Evolutionary conservation across 2,113 vertebrate species (phyloP).

Genomic region (Equus przewalskii): DNA sequence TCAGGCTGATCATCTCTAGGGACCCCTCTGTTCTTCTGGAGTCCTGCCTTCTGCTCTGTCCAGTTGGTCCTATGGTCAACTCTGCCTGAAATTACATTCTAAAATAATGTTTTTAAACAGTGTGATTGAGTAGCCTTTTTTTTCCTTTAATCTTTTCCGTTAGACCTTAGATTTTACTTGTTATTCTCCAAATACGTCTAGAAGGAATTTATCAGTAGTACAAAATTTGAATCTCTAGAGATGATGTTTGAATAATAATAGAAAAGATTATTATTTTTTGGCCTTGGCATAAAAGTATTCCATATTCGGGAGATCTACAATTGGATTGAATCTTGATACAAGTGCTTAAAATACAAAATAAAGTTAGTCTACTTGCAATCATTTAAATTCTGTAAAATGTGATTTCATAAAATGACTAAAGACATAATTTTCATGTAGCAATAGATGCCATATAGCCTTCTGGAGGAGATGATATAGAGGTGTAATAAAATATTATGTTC

Average conservation of each 20-base stretch:
- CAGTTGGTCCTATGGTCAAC: not conserved
- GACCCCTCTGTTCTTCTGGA: not conserved
- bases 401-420: constrained; percentile 64
- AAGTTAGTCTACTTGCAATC: constrained; percentile 57
- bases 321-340: constrained; percentile 34
- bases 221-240: constrained; percentile 48
- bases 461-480: constrained; percentile 60
- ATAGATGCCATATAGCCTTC: constrained; percentile 56
- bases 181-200: constrained; percentile 69
- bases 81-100: not conserved
- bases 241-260: constrained; percentile 24
- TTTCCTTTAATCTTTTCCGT: constrained; percentile 69
- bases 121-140: not conserved
- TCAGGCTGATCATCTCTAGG: not conserved
- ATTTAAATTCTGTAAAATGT: constrained; percentile 63
- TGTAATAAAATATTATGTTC: constrained; percentile 71
- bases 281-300: not conserved
- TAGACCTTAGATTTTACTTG: constrained; percentile 71
- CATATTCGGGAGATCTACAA: not conserved
- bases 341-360: constrained; percentile 55
- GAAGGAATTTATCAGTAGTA: constrained; percentile 66
- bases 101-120: not conserved
- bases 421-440: constrained; percentile 57
- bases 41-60: not conserved
- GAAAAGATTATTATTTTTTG: not conserved